Base-by-base conservation (phyloP, 2,797 vertebrate species). In the Megaceryle alcyon region DNA sequence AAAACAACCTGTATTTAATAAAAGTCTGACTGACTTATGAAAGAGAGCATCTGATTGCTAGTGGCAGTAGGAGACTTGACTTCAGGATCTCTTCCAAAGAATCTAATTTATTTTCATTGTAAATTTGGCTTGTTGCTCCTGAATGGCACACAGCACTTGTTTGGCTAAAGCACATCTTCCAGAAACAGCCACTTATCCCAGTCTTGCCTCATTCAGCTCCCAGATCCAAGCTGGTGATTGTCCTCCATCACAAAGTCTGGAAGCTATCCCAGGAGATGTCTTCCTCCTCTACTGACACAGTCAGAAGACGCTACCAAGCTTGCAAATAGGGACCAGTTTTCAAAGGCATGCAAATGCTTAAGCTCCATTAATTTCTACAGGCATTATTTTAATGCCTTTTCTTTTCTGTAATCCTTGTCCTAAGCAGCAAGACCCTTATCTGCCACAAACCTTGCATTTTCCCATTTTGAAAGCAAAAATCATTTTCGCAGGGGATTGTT, bases 401-500 rank as follows among this genome's bases (percentile, higher is more conserved):
- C 14, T 28, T 31, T 25, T 37, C 15, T 51, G 25, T 51, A 37
- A 37, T 20, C 28, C 49, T 31, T 5, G 1, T 2, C 25, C 39
- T 56, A 57, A 51, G 60, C 37, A 81, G 57, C 28, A 29, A 77
- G 83, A 48, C 23, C n/a, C 8, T 1, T 2, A 31, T 5, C 49
- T 60, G 37, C 8, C 3, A 44, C 0, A 57, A 15, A 37, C 25
- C 16, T 3, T 10, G 6, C 1, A 0, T 9, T 49, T 43, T 51
- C 37, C 46, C 16, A 3, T 25, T 35, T 63, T 43, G 49, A 37
- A 59, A 26, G 18, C 0, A 2, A 92, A 35, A 41, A 10, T 6
- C 31, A 17, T 12, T n/a, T 12, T 44, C 0, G 0, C 39, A 49
- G 15, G 1, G 25, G 14, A 39, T 10, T 6, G 13, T 14, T 77